Base-by-base conservation (phyloP, 2,888 invertebrate genomes). In the Linyphia triangularis region DNA sequence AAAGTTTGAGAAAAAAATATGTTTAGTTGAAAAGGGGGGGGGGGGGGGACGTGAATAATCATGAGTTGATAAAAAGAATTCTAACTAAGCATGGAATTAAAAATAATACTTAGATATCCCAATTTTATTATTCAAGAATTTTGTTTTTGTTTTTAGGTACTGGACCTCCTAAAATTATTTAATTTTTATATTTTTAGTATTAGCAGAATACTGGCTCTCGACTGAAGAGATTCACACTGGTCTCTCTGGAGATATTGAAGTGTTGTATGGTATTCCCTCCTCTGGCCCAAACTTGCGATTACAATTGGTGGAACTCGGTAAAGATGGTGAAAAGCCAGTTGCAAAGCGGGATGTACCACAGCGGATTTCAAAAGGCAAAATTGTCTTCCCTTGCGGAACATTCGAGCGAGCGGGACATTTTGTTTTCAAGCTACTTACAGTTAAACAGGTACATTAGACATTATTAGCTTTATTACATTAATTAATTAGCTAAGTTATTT, bases 321-420 rank as follows among this genome's bases (percentile, higher is more conserved):
- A 24, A 13, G 67, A 75, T 7, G 78, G 65, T 9, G 88, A 90
- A 43, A 73, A 75, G n/a, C 69, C 51, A 10, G 33, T 90, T 13
- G 88, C 86, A 13, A 90, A 88, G 61, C 70, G 85, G 16, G 88
- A 88, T 22, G 72, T 90, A 30, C 90, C 90, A 2, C n/a, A 51
- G 3, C 69, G 67, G 9, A 33, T 81, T 16, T 33, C 82, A 2
- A 88, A 63, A 19, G 90, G 90, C 3, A 88, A 81, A 65, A 79
- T 88, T 10, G 59, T 85, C n/a, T 90, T 90, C 82, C 84, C 88
- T 28, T 90, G 90, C 28, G 82, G 77, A 16, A 10, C 79, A 16
- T 75, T 90, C 43, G 81, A 77, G 24, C 65, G 67, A 57, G 88
- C 90, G 7, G 90, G 88, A 22, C 43, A 63, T 1, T 81, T 85